Evolutionary conservation across 1,140 invertebrate species (phyloP).

Genomic region (Bacillus rossius): DNA sequence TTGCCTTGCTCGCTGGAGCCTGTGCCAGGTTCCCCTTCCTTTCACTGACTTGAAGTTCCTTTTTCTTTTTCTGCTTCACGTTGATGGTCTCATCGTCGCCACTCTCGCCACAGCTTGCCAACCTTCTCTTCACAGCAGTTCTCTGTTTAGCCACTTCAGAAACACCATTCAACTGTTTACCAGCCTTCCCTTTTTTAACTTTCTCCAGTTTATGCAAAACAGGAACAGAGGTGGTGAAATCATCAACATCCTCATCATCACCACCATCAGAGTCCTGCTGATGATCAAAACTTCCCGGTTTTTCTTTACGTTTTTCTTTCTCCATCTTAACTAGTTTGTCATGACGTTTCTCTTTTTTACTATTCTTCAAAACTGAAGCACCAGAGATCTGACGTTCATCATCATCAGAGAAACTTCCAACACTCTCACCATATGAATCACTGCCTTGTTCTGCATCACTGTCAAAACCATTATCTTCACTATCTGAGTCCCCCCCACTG

Average conservation of each 20-base stretch:
- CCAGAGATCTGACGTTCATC: constrained; percentile 9
- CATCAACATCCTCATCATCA: constrained; percentile 14
- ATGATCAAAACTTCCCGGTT: constrained; percentile 14
- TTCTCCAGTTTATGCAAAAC: constrained; percentile 30
- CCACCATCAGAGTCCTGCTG: constrained; percentile 13
- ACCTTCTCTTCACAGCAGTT: background rate
- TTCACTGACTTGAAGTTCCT: no score
- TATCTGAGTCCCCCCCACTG: constrained; percentile 28
- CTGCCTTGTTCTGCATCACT: background rate
- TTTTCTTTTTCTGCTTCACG: no score
- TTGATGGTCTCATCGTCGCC: no score
- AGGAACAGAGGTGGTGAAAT: constrained; percentile 2
- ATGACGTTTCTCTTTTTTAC: constrained; percentile 21
- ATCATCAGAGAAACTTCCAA: constrained; percentile 15
- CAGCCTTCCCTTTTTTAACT: no score
- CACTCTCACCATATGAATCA: constrained; percentile 7
- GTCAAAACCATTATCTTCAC: constrained; percentile 15
- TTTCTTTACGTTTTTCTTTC: constrained; percentile 21
- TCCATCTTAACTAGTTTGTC: constrained; percentile 31
- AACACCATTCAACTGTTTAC: no score
- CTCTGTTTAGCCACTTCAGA: no score
- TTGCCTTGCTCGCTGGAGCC: no score
- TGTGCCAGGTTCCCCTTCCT: no score
- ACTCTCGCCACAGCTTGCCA: no score
- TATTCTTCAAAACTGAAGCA: constrained; percentile 5